phyloP scores from a whole-genome alignment of 2,888 invertebrate species.

The Spodoptera littoralis region DNA sequence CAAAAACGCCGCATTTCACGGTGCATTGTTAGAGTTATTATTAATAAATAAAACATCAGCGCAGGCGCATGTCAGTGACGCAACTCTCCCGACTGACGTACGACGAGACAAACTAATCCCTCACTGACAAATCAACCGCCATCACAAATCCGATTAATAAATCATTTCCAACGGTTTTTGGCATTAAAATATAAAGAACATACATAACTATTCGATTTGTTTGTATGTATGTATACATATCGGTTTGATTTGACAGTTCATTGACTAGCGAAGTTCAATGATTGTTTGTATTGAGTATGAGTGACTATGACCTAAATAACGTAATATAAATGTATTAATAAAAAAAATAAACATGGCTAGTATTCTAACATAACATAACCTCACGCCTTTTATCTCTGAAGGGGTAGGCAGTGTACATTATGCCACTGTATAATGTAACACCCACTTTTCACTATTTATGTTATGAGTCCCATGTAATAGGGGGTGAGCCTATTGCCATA shows the following conservation, averaged over 20 bases:
- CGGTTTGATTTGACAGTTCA: constrained; percentile 22
- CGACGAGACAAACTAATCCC: constrained; percentile 62
- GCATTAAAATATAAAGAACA: constrained; percentile 29
- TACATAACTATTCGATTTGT: constrained; percentile 26
- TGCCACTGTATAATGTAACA: too few species aligned
- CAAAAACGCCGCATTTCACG: constrained; percentile 5
- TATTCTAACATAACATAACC: too few species aligned
- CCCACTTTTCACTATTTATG: too few species aligned
- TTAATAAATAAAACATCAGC: constrained; percentile 59
- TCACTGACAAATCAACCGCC: constrained; percentile 68
- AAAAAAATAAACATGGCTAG: too few species aligned
- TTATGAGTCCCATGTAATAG: too few species aligned
- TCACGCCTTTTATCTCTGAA: too few species aligned
- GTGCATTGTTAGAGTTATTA: constrained; percentile 36
- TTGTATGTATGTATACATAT: constrained; percentile 30
- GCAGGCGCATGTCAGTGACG: constrained; percentile 58
- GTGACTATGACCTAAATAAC: too few species aligned
- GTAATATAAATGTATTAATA: too few species aligned
- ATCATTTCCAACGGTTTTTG: constrained; percentile 60
- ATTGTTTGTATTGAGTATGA: background rate
- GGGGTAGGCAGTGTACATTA: too few species aligned
- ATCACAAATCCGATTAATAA: constrained; percentile 69
- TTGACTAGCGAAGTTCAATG: background rate
- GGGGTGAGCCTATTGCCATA: too few species aligned
- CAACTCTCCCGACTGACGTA: constrained; percentile 60